A percentile compares a stretch with the other conserved stretches of the same genome.
These are phyloP conservation scores for Andrena haemorrhoa DNA, from an alignment of 2,888 invertebrate genomes.

Conservation along the genomic window DNA sequence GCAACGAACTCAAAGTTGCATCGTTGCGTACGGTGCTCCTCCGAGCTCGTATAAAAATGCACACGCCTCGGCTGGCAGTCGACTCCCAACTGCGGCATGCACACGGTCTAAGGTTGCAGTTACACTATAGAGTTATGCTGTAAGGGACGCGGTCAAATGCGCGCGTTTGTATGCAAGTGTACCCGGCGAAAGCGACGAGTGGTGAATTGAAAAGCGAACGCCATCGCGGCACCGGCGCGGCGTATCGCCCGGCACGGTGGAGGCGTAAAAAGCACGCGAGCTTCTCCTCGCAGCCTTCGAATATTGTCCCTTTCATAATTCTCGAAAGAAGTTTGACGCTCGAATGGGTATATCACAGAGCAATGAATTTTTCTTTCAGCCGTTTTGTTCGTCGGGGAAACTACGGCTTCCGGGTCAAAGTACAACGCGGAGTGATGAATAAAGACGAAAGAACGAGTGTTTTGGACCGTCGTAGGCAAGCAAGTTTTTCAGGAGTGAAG, in stretches of 20 bases:
- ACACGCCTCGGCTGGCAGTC: slow-evolving; percentile 15
- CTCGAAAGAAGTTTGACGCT: not conserved
- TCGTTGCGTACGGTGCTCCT: not conserved
- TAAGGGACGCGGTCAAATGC: slow-evolving; percentile 47
- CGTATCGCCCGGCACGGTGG: not conserved
- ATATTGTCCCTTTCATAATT: slow-evolving; percentile 4
- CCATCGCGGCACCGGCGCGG: not conserved
- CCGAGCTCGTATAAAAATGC: slow-evolving; percentile 19
- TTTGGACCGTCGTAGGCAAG: too few species aligned
- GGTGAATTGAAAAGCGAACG: slow-evolving; percentile 46
- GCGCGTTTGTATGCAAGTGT: slow-evolving; percentile 47
- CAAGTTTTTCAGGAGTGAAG: too few species aligned
- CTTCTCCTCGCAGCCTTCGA: not conserved
- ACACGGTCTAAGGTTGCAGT: slow-evolving; percentile 32
- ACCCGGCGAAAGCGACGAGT: slow-evolving; percentile 28
- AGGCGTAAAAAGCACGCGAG: not conserved
- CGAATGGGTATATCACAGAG: not conserved
- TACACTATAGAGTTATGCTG: slow-evolving; percentile 30
- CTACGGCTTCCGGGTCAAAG: too few species aligned
- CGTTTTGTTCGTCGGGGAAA: too few species aligned
- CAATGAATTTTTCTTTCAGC: not conserved
- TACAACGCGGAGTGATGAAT: too few species aligned
- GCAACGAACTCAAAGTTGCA: slow-evolving; percentile 12
- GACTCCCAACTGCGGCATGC: slow-evolving; percentile 3
- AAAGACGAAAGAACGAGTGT: too few species aligned